A percentile compares a stretch with the other conserved stretches of the same genome.
phyloP scores from a whole-genome alignment of 2,797 vertebrate genomes.

The Glossophaga mutica region DNA sequence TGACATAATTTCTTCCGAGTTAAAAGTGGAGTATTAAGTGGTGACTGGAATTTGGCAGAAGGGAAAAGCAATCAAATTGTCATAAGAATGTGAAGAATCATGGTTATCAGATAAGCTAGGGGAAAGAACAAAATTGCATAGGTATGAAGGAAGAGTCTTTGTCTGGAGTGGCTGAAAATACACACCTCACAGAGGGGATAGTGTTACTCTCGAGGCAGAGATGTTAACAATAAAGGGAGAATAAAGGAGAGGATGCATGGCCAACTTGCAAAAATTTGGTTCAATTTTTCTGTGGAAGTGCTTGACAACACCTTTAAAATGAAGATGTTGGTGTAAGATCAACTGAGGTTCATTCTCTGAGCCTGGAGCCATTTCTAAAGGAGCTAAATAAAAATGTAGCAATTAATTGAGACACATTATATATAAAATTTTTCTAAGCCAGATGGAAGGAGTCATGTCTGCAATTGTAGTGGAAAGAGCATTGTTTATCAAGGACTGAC shows the following conservation, averaged over 20 bases:
- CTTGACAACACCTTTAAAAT: neutral
- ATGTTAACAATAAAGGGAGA: neutral
- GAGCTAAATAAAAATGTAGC: neutral
- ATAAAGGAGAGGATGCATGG: neutral
- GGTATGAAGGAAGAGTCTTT: neutral
- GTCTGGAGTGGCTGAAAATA: neutral
- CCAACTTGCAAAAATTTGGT: neutral
- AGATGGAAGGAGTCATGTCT: neutral
- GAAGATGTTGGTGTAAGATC: neutral
- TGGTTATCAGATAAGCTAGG: neutral
- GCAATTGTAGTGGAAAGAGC: neutral
- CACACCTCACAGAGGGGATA: neutral
- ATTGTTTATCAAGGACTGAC: neutral
- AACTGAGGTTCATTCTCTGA: neutral
- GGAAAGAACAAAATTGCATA: neutral
- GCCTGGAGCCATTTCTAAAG: constrained; percentile 33
- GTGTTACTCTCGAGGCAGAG: neutral
- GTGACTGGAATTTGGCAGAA: neutral
- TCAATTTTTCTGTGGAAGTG: neutral
- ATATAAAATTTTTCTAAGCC: neutral
- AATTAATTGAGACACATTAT: neutral
- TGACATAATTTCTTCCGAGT: neutral
- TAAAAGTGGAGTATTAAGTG: neutral
- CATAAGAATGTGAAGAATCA: neutral
- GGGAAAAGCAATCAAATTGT: neutral